Evolutionary conservation across 2,888 invertebrate genomes (phyloP).

Genomic region (Cataglyphis albicans): DNA sequence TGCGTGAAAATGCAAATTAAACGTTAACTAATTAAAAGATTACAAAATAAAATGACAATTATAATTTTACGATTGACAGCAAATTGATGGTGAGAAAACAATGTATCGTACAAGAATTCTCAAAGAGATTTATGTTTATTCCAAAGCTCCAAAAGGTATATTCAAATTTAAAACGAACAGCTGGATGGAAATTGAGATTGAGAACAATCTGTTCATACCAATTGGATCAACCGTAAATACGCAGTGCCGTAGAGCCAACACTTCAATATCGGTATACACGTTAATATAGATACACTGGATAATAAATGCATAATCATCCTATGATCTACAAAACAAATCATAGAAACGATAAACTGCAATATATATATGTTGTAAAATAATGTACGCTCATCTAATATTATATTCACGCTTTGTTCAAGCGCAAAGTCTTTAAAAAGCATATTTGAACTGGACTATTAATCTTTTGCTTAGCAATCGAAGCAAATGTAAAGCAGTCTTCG

Average conservation of each 20-base stretch:
- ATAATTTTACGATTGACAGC: neutral
- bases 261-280: conserved; percentile 33
- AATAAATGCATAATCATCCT: conserved; percentile 67
- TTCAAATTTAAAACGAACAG: neutral
- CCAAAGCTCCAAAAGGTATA: neutral
- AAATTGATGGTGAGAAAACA: neutral
- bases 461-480: neutral
- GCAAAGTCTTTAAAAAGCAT: neutral
- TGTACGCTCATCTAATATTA: conserved; percentile 8
- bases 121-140: neutral
- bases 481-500: neutral
- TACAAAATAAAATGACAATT: neutral
- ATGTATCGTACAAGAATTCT: neutral
- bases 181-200: conserved; percentile 70
- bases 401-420: neutral
- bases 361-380: conserved; percentile 52
- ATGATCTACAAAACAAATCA: conserved; percentile 48
- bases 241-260: conserved; percentile 67
- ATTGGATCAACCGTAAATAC: conserved; percentile 77
- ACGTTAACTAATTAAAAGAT: neutral
- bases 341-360: conserved; percentile 58
- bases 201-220: conserved; percentile 77
- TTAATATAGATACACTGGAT: conserved; percentile 34
- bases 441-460: neutral
- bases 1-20: neutral